Percentiles rank a stretch among this genome's conserved stretches.
Conservation (phyloP, 2,797 vertebrate species). For the Hippopotamyrus pictus region DNA sequence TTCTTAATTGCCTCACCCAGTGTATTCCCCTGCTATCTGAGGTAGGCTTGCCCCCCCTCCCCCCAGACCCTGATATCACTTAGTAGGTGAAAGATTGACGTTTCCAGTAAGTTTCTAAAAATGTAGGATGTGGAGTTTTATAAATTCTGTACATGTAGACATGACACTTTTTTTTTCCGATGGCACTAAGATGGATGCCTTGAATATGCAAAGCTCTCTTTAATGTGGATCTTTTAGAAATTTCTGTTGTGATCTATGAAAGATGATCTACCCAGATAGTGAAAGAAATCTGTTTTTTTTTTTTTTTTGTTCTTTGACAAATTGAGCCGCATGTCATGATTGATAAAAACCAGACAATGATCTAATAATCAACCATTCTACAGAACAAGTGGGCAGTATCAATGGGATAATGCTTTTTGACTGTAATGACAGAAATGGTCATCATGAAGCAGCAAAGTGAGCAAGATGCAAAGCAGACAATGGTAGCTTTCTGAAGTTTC, state of each 20-base stretch:
- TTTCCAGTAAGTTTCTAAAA: neutral
- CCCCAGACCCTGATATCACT: neutral
- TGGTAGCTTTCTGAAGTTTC: neutral
- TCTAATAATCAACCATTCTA: slow-evolving; percentile 25
- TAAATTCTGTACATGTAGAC: neutral
- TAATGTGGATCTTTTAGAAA: neutral
- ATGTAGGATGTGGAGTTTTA: neutral
- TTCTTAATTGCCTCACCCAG: neutral
- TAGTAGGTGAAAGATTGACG: neutral
- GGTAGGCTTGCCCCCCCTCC: neutral
- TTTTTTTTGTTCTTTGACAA: neutral
- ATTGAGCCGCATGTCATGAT: neutral
- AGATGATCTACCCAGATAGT: neutral
- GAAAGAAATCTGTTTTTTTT: neutral
- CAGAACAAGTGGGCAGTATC: slow-evolving; percentile 26
- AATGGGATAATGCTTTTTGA: slow-evolving; percentile 8
- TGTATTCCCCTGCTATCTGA: neutral
- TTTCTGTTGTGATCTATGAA: neutral
- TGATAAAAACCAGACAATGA: slow-evolving; percentile 25
- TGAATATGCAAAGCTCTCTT: neutral
- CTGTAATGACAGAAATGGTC: neutral
- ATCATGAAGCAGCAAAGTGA: neutral
- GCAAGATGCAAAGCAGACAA: neutral
- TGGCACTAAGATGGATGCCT: neutral
- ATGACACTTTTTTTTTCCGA: neutral